Conservation (phyloP, 2,888 invertebrate genomes). For the Dicranocentrus wangi region DNA sequence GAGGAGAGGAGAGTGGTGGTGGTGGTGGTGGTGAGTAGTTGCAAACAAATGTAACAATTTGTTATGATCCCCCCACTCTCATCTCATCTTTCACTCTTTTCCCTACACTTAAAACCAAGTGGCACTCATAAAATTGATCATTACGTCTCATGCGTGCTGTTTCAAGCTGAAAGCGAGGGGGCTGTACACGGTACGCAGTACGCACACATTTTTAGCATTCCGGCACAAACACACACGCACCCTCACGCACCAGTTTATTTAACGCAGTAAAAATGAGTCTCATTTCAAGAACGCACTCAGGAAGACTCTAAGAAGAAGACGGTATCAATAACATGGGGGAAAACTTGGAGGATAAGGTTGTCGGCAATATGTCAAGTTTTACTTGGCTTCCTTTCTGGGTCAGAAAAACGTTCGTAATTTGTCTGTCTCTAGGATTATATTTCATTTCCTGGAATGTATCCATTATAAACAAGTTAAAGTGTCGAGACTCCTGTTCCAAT, state of each 20-base stretch:
- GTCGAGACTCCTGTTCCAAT: no score
- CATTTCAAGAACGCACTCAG: no score
- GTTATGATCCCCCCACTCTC: slow-evolving; percentile 7
- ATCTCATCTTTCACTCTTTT: slow-evolving; percentile 46
- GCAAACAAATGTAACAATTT: slow-evolving; percentile 27
- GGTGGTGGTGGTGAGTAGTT: slow-evolving; percentile 10
- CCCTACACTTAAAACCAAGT: slow-evolving; percentile 37
- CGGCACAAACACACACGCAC: no score
- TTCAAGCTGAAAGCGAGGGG: not conserved
- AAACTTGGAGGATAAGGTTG: not conserved
- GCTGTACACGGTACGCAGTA: no score
- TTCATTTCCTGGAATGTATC: not conserved
- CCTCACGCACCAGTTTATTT: no score
- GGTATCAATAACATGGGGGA: slow-evolving; percentile 31
- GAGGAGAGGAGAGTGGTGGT: slow-evolving; percentile 28
- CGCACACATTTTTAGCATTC: no score
- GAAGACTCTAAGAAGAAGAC: not conserved
- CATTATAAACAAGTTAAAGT: no score
- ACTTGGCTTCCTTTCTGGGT: slow-evolving; percentile 20
- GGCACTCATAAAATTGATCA: slow-evolving; percentile 57
- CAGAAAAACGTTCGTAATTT: not conserved
- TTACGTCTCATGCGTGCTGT: slow-evolving; percentile 57
- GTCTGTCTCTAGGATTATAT: slow-evolving; percentile 1
- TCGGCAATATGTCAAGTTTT: slow-evolving; percentile 22
- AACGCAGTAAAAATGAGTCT: no score